Evolutionary conservation across 2,797 vertebrate genomes (phyloP).

Genomic region (Calcarius lapponicus): DNA sequence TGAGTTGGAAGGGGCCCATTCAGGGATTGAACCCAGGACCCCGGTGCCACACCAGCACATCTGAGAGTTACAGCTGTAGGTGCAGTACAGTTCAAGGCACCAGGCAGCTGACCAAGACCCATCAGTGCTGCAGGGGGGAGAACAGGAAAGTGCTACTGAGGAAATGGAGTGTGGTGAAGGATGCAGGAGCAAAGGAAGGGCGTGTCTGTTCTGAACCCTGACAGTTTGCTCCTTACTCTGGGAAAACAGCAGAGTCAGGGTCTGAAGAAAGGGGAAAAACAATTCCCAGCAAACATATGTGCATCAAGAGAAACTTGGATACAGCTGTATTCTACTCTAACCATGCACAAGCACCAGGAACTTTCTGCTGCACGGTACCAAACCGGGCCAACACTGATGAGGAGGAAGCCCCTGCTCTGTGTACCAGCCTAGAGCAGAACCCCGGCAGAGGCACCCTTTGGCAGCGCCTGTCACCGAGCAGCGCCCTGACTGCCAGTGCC

Average conservation of each 20-base stretch:
- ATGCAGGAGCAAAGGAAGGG: background rate
- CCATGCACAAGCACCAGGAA: background rate
- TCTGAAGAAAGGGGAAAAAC: accelerated
- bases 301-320: background rate
- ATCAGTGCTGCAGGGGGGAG: background rate
- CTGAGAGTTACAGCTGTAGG: background rate
- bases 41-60: background rate
- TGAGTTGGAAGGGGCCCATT: background rate
- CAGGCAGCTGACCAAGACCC: background rate
- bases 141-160: background rate
- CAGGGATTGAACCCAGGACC: background rate
- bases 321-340: background rate
- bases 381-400: background rate
- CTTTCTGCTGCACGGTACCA: background rate
- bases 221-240: background rate
- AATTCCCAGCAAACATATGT: accelerated
- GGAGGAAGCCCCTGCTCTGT: background rate
- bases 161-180: background rate
- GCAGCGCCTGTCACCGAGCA: accelerated
- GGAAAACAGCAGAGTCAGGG: background rate
- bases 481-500: accelerated
- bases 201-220: background rate
- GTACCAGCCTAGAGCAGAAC: background rate
- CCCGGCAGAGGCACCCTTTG: background rate
- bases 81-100: background rate